Conservation (phyloP, 2,888 invertebrate species). For the Platypus cylindrus region DNA sequence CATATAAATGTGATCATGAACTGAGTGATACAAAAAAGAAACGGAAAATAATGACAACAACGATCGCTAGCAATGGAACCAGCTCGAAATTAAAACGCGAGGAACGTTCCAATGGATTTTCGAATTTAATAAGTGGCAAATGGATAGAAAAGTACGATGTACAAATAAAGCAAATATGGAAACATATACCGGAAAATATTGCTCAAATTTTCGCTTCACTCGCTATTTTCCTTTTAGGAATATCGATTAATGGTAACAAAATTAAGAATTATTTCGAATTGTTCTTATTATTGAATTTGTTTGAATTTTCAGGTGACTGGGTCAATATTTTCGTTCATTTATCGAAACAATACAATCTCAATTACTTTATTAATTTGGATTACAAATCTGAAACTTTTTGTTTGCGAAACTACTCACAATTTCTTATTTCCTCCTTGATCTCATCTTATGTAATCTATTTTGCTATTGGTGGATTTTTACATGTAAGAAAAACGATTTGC, state of each 20-base stretch:
- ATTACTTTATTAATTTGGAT: no score
- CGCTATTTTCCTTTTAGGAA: slow-evolving; percentile 48
- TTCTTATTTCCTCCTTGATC: no score
- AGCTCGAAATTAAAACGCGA: no score
- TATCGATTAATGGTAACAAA: slow-evolving; percentile 46
- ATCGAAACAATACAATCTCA: slow-evolving; percentile 45
- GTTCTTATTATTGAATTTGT: neutral
- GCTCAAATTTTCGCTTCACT: slow-evolving; percentile 44
- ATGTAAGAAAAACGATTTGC: slow-evolving; percentile 39
- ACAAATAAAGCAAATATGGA: slow-evolving; percentile 42
- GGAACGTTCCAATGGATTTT: no score
- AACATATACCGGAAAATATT: slow-evolving; percentile 41
- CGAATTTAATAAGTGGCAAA: no score
- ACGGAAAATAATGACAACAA: no score
- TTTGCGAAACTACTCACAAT: no score
- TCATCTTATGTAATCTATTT: slow-evolving; percentile 51
- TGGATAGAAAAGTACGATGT: slow-evolving; percentile 49
- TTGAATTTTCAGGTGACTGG: slow-evolving; percentile 49
- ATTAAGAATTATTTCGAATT: neutral
- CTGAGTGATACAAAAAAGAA: no score
- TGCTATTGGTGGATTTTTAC: slow-evolving; percentile 51
- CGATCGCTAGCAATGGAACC: no score
- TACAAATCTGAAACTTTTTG: no score
- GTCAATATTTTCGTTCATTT: slow-evolving; percentile 49
- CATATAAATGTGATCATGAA: no score